Conservation (phyloP, 2,113 vertebrate genomes). For the Tachysurus fulvidraco region DNA sequence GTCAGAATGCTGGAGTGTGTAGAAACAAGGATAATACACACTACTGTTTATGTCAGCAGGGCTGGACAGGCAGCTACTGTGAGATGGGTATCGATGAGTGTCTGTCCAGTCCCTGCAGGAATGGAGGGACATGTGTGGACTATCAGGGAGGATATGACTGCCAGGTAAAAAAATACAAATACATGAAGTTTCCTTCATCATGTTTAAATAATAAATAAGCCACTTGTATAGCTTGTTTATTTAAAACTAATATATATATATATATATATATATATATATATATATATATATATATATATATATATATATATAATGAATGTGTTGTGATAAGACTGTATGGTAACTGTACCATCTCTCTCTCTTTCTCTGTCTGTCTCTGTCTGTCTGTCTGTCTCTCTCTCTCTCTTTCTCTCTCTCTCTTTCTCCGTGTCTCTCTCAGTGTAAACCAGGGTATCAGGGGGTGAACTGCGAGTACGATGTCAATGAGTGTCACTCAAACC, state of each 20-base stretch:
- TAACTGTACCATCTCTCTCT: not conserved
- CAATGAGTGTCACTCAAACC: conserved; percentile 83
- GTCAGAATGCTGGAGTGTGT: conserved; percentile 82
- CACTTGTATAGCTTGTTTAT: not conserved
- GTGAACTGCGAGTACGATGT: conserved; percentile 81
- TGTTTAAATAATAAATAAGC: not conserved
- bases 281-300: no score
- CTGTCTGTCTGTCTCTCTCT: not conserved
- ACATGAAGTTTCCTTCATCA: no score
- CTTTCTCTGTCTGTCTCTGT: not conserved
- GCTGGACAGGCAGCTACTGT: conserved; percentile 90
- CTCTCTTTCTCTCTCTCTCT: not conserved
- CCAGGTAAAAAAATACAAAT: conserved; percentile 64
- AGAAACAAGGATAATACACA: conserved; percentile 77
- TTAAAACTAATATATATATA: no score
- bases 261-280: no score
- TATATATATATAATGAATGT: no score
- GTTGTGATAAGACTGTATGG: not conserved
- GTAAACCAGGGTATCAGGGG: conserved; percentile 75
- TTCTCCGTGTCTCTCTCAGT: conserved; percentile 35
- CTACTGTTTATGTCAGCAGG: conserved; percentile 81
- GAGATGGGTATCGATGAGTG: conserved; percentile 84
- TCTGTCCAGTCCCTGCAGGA: conserved; percentile 78
- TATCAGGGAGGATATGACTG: conserved; percentile 77
- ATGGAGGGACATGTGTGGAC: conserved; percentile 77